Conservation (phyloP, 2,888 invertebrate species). For the Leuctra nigra region DNA sequence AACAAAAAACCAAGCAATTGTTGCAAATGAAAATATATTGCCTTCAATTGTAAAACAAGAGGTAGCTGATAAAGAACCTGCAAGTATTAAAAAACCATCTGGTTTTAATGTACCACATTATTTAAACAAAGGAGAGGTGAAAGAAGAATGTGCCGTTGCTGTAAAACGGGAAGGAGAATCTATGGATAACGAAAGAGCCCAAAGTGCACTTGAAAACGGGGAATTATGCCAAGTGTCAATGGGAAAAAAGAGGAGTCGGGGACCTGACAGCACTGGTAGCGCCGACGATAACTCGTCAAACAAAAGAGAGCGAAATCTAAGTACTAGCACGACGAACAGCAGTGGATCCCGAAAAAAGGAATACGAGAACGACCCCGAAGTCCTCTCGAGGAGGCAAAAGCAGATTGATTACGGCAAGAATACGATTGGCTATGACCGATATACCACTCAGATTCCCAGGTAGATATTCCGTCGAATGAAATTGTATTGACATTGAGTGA, state of each 20-base stretch:
- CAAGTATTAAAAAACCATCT: too few relatives aligned
- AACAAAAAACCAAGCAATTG: too few relatives aligned
- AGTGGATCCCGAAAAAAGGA: slow-evolving; percentile 3
- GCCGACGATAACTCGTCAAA: neutral
- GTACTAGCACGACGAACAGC: slow-evolving; percentile 6
- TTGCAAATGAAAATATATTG: neutral
- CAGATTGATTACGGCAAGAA: slow-evolving; percentile 95
- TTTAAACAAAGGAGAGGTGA: too few relatives aligned
- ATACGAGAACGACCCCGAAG: slow-evolving; percentile 60
- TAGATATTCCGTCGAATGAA: slow-evolving; percentile 37
- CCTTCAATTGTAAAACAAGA: neutral
- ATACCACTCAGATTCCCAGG: slow-evolving; percentile 60
- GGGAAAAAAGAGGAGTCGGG: neutral
- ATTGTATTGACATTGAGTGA: neutral
- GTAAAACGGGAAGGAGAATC: neutral
- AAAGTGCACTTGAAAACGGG: neutral
- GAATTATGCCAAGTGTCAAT: neutral
- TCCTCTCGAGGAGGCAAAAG: slow-evolving; percentile 76
- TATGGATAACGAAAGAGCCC: neutral
- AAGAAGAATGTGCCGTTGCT: neutral
- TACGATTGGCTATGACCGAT: slow-evolving; percentile 78
- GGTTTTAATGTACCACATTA: too few relatives aligned
- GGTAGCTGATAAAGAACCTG: neutral
- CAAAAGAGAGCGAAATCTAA: slow-evolving; percentile 10
- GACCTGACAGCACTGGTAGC: too few relatives aligned